phyloP scores from a whole-genome alignment of 2,797 vertebrate genomes.

The Halcyon chelicuti region DNA sequence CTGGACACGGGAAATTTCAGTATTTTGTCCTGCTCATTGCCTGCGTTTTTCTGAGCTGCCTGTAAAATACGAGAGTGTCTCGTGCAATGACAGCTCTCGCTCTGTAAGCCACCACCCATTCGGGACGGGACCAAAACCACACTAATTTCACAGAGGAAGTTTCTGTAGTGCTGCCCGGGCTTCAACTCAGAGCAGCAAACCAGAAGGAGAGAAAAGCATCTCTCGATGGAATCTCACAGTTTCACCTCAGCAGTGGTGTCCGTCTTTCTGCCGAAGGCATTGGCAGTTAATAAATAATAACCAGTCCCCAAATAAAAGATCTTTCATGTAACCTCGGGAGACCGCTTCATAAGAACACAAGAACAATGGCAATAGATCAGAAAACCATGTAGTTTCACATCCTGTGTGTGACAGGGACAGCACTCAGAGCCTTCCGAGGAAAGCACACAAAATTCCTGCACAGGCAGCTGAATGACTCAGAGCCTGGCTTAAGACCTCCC shows the following conservation, averaged over 20 bases:
- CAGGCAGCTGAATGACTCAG: background rate
- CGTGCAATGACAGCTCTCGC: background rate
- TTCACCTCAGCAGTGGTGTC: background rate
- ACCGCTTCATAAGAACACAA: background rate
- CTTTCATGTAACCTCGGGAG: conserved; percentile 1
- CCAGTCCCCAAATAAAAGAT: background rate
- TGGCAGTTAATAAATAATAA: background rate
- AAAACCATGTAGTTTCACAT: background rate
- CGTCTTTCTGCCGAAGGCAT: background rate
- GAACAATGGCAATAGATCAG: conserved; percentile 31
- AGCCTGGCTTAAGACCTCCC: background rate
- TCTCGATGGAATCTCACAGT: background rate
- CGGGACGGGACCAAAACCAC: background rate
- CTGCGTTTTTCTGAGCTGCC: background rate
- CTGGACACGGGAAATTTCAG: background rate
- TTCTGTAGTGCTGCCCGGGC: background rate
- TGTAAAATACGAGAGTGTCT: background rate
- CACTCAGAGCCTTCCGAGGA: background rate
- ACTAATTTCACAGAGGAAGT: background rate
- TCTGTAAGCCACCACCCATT: background rate
- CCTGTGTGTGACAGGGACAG: conserved; percentile 28
- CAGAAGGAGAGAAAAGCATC: background rate
- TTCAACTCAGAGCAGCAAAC: background rate
- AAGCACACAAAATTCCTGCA: background rate
- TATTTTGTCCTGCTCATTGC: background rate